phyloP scores from a whole-genome alignment of 37 sponge, comb jelly and placozoan genomes.

The Dysidea cf. avara region DNA sequence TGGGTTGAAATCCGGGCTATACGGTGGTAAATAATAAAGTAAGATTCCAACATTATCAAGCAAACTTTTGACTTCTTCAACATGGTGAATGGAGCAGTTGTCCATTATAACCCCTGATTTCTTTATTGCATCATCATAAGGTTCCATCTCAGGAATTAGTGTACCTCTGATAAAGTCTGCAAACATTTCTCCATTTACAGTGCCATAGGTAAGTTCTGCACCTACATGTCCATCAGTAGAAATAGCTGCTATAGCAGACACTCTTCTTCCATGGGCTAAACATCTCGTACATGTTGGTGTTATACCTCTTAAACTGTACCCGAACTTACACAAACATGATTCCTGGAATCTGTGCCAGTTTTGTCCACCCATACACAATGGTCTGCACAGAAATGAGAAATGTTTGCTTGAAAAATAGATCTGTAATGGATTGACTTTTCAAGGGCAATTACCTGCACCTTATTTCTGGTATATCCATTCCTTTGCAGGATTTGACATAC shows the following conservation, averaged over 20 bases:
- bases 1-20: slow-evolving; percentile 31
- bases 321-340: slow-evolving; percentile 16
- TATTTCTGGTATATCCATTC: slow-evolving; percentile 37
- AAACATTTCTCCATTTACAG: slow-evolving; percentile 28
- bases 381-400: slow-evolving; percentile 12
- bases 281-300: not conserved
- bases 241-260: slow-evolving; percentile 38
- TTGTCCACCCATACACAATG: slow-evolving; percentile 57
- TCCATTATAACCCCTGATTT: slow-evolving; percentile 31
- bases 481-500: slow-evolving; percentile 22
- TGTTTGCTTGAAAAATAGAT: slow-evolving; percentile 29
- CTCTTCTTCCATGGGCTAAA: slow-evolving; percentile 13
- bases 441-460: slow-evolving; percentile 23
- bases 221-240: slow-evolving; percentile 26
- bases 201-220: slow-evolving; percentile 13
- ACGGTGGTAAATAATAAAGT: slow-evolving; percentile 18
- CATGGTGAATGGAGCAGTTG: slow-evolving; percentile 34
- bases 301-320: slow-evolving; percentile 20
- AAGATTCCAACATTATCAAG: slow-evolving; percentile 9
- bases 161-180: slow-evolving; percentile 24
- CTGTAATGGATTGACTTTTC: slow-evolving; percentile 31
- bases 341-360: slow-evolving; percentile 24
- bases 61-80: slow-evolving; percentile 12
- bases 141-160: slow-evolving; percentile 37
- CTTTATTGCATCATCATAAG: slow-evolving; percentile 34